These are phyloP conservation scores for Cetonia aurata DNA, from an alignment of 2,888 invertebrate species.

Conservation along the genomic window DNA sequence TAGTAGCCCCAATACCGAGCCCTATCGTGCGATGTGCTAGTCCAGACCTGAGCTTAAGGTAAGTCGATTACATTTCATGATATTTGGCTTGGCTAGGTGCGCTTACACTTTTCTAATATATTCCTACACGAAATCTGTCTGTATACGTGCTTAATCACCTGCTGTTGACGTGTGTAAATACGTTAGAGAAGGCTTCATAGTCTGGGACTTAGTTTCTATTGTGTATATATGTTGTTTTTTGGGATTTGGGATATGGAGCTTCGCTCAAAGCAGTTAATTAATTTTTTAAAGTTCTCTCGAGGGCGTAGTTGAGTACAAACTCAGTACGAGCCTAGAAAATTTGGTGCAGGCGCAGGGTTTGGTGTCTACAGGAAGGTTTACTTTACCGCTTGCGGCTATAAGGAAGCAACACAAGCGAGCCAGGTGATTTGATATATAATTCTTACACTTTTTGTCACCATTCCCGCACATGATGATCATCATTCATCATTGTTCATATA, in stretches of 20 bases:
- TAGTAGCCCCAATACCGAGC: constrained; percentile 92
- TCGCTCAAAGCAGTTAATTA: constrained; percentile 41
- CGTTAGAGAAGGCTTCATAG: constrained; percentile 23
- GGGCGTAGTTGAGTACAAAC: constrained; percentile 59
- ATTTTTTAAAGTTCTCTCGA: constrained; percentile 55
- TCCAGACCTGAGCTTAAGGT: constrained; percentile 93
- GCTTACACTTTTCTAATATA: constrained; percentile 16
- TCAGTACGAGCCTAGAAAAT: constrained; percentile 70
- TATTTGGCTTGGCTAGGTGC: constrained; percentile 28
- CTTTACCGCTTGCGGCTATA: constrained; percentile 82
- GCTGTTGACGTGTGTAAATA: constrained; percentile 33
- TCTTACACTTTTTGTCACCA: constrained; percentile 31
- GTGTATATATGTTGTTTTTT: constrained; percentile 30
- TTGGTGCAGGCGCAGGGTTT: constrained; percentile 72
- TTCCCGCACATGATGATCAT: constrained; percentile 27
- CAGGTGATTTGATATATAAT: constrained; percentile 71
- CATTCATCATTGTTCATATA: constrained; percentile 10
- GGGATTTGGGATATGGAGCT: constrained; percentile 33
- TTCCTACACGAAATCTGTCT: constrained; percentile 26
- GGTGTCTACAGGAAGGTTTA: constrained; percentile 77
- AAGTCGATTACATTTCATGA: constrained; percentile 55
- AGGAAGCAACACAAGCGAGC: constrained; percentile 86
- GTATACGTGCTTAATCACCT: constrained; percentile 30
- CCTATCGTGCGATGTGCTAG: constrained; percentile 92
- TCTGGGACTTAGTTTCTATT: constrained; percentile 15